These are phyloP conservation scores for Delphinapterus leucas DNA, from an alignment of 2,113 vertebrate genomes.

Conservation along the genomic window DNA sequence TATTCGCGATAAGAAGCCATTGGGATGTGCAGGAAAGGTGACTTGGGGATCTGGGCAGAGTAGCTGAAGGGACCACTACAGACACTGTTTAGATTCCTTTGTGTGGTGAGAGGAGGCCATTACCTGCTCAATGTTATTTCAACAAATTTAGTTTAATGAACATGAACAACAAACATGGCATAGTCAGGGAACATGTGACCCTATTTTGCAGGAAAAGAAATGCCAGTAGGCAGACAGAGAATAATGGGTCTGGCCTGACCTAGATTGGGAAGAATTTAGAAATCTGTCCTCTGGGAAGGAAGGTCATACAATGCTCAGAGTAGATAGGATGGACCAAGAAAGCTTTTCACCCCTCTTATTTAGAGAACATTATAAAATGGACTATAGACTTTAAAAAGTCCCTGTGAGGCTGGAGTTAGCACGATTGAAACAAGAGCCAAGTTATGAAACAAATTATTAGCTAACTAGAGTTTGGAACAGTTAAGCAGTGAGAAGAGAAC, in stretches of 20 bases:
- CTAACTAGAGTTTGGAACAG: not conserved
- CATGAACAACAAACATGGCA: slow-evolving; percentile 12
- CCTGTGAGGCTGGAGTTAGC: not conserved
- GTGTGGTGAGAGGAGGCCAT: not conserved
- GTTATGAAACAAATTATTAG: slow-evolving; percentile 4
- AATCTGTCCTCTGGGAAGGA: slow-evolving; percentile 37
- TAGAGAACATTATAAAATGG: slow-evolving; percentile 40
- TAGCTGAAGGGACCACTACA: no score
- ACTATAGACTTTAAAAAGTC: slow-evolving; percentile 32
- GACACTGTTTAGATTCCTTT: not conserved
- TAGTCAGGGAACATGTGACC: slow-evolving; percentile 22
- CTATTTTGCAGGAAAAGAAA: slow-evolving; percentile 55
- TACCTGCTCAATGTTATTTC: not conserved
- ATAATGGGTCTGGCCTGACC: slow-evolving; percentile 55
- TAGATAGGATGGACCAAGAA: slow-evolving; percentile 39
- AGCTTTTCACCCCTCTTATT: slow-evolving; percentile 39
- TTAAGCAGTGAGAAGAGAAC: not conserved
- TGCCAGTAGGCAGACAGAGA: slow-evolving; percentile 32
- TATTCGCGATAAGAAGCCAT: not conserved
- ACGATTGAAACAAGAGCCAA: not conserved
- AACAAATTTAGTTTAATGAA: slow-evolving; percentile 41
- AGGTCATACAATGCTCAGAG: slow-evolving; percentile 37
- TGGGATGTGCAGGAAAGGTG: not conserved
- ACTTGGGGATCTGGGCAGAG: not conserved
- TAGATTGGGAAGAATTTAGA: slow-evolving; percentile 53